Base-by-base conservation (phyloP, 1,140 invertebrate species). In the Phymorhynchus buccinoides region DNA sequence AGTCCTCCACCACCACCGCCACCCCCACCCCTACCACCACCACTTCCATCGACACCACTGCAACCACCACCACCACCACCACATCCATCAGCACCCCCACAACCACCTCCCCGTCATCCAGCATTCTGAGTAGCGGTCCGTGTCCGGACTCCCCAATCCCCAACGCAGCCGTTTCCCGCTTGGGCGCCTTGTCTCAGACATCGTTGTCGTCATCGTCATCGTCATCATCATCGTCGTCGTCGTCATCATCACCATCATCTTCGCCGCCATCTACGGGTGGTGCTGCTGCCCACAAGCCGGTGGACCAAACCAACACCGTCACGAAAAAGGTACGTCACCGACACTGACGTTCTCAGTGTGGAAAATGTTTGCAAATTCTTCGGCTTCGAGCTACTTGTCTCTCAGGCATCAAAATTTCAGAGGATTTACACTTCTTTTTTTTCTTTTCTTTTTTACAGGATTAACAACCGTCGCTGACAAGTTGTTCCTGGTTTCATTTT, bases 201-300 rank as follows among this genome's bases (percentile, higher is more conserved):
- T 84, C 88, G 89, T 16, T 85, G 86, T 3, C 88, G 86, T 62
- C 85, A 35, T 27, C 80, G 78, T 42, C 79, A 81, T 32, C 86
- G 80, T 27, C 41, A 78, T n/a, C n/a, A n/a, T n/a, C n/a, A n/a
- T n/a, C n/a, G n/a, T n/a, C n/a, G n/a, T n/a, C n/a, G 3, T 80
- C 75, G 9, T 89, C 89, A 87, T 7, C 86, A 82, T 16, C 87
- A 83, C 52, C 68, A 1, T 78, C 66, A 73, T 52, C 91, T 12
- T 90, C 90, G 27, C 89, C 90, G 35, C 88, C 88, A 66, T 81
- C 85, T 18, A 90, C 89, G 68, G 88, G 89, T 18, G 87, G 82
- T 71, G 87, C 16, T 32, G 39, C 68, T 78, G 44, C 77, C 32
- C 82, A 48, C n/a, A 86, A 83, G n/a, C 41, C 77, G 27, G 35